Conservation (phyloP, 1,140 invertebrate genomes). For the Macrobrachium rosenbergii region DNA sequence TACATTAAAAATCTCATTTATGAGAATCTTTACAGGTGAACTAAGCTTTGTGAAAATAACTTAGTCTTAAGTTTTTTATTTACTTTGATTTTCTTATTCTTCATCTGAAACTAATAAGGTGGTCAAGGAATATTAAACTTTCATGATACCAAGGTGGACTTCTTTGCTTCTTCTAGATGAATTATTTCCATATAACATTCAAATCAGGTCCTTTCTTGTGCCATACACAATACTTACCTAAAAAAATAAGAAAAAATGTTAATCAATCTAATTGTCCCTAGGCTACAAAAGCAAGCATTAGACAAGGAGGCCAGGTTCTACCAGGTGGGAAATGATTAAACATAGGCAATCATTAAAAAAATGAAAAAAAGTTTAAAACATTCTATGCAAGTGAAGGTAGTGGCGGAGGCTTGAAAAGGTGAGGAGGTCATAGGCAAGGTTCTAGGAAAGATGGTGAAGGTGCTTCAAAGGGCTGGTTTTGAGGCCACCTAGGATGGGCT, state of each 20-base stretch:
- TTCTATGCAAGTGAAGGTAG: conserved; percentile 16
- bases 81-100: too few species aligned
- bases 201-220: conserved; percentile 28
- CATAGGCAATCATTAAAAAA: conserved; percentile 37
- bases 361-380: conserved; percentile 18
- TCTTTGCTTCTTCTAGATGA: too few species aligned
- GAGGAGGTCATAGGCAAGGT: conserved; percentile 10
- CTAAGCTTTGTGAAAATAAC: too few species aligned
- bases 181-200: conserved; percentile 18
- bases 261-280: conserved; percentile 56
- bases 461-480: conserved; percentile 13
- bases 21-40: too few species aligned
- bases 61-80: too few species aligned
- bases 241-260: conserved; percentile 19
- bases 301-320: conserved; percentile 31
- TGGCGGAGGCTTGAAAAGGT: conserved; percentile 26
- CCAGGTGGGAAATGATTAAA: conserved; percentile 18
- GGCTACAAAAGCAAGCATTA: conserved; percentile 36
- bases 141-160: too few species aligned
- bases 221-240: neutral
- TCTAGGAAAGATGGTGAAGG: neutral
- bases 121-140: too few species aligned
- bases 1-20: too few species aligned
- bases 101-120: too few species aligned
- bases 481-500: conserved; percentile 4